phyloP scores from a whole-genome alignment of 1,140 invertebrate species.

The Drosophila pseudoananassae region DNA sequence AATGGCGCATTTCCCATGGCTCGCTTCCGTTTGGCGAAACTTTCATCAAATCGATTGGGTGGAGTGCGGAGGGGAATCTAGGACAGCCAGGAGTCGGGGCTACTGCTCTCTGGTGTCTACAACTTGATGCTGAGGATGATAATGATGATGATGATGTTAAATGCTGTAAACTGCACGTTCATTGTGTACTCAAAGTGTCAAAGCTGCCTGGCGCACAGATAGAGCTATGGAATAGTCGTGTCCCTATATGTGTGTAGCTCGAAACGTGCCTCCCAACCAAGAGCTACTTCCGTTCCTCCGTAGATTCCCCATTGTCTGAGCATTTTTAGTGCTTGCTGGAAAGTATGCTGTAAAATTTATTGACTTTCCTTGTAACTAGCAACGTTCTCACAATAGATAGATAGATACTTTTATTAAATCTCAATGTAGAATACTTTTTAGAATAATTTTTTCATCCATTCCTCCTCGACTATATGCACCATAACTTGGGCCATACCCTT shows the following conservation, averaged over 20 bases:
- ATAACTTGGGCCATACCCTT: too few species aligned
- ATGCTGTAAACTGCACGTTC: slow-evolving; percentile 62
- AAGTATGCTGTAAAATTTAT: slow-evolving; percentile 75
- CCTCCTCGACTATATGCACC: too few species aligned
- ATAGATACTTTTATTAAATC: too few species aligned
- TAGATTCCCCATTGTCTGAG: slow-evolving; percentile 29
- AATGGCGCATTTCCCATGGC: slow-evolving; percentile 50
- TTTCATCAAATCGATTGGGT: slow-evolving; percentile 56
- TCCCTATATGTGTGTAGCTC: slow-evolving; percentile 2
- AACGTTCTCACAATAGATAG: slow-evolving; percentile 27
- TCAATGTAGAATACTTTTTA: too few species aligned
- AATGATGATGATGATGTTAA: slow-evolving; percentile 48
- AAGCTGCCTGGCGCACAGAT: slow-evolving; percentile 29
- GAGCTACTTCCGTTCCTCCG: slow-evolving; percentile 62
- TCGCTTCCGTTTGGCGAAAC: slow-evolving; percentile 64
- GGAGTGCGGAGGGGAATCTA: slow-evolving; percentile 1
- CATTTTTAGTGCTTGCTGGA: slow-evolving; percentile 30
- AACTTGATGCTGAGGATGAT: slow-evolving; percentile 38
- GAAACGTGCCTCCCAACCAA: slow-evolving; percentile 64
- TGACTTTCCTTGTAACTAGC: slow-evolving; percentile 44
- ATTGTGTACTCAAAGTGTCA: slow-evolving; percentile 69
- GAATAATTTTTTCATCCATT: too few species aligned
- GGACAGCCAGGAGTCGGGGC: slow-evolving; percentile 16
- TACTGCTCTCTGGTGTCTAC: slow-evolving; percentile 37
- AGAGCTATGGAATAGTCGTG: slow-evolving; percentile 16